Evolutionary conservation across 2,888 invertebrate genomes (phyloP).

Genomic region (Hesperia comma): DNA sequence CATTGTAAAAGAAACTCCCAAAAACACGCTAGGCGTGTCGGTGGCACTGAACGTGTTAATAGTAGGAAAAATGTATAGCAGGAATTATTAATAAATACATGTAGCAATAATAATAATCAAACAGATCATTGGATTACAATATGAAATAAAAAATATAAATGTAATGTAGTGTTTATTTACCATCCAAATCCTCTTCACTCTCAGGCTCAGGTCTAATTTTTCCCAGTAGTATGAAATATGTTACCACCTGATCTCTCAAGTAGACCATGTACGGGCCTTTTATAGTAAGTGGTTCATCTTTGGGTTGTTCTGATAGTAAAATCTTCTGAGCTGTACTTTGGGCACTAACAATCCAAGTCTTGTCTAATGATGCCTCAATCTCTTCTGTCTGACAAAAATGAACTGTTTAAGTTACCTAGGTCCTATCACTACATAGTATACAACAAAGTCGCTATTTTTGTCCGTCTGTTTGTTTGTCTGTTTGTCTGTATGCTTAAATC

Average conservation of each 20-base stretch:
- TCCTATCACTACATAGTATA: too few relatives aligned
- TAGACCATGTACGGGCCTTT: conserved; percentile 94
- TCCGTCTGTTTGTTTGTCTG: too few relatives aligned
- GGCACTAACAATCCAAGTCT: conserved; percentile 96
- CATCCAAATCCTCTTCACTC: conserved; percentile 86
- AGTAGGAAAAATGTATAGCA: too few relatives aligned
- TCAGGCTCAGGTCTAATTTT: conserved; percentile 78
- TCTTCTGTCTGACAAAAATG: conserved; percentile 84
- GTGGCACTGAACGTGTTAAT: too few relatives aligned
- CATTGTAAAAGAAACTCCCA: too few relatives aligned
- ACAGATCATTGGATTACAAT: not conserved
- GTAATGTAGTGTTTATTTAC: conserved; percentile 65
- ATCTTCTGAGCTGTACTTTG: conserved; percentile 90
- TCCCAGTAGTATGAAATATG: conserved; percentile 92
- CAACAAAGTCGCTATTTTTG: too few relatives aligned
- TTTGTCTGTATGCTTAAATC: too few relatives aligned
- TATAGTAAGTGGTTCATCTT: conserved; percentile 87
- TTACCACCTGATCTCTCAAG: conserved; percentile 88
- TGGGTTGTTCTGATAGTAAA: conserved; percentile 85
- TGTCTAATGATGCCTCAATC: conserved; percentile 89
- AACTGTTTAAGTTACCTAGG: conserved; percentile 42
- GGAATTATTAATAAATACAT: not conserved
- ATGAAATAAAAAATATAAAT: not conserved
- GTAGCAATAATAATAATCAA: not conserved
- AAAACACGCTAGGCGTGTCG: too few relatives aligned